Conservation (phyloP, 2,888 invertebrate species). For the Tachina fera region DNA sequence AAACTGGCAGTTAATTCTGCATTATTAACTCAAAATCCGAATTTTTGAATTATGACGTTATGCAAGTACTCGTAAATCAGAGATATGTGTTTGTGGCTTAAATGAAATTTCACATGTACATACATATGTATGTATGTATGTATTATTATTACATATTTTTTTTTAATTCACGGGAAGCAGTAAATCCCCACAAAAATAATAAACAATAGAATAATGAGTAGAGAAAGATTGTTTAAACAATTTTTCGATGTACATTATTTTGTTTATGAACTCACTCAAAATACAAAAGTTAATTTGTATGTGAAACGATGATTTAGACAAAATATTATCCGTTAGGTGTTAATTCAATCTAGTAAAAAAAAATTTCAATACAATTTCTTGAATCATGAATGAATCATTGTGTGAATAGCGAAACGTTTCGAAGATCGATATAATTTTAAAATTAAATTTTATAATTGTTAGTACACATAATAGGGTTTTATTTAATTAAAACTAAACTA, state of each 20-base stretch:
- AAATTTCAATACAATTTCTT: slow-evolving; percentile 25
- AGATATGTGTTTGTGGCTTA: slow-evolving; percentile 9
- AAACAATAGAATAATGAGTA: slow-evolving; percentile 45
- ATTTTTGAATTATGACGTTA: too few relatives aligned
- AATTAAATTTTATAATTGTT: too few relatives aligned
- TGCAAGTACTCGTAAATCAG: too few relatives aligned
- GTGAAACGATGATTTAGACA: slow-evolving; percentile 55
- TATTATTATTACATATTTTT: background rate
- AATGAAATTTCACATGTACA: background rate
- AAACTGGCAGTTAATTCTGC: too few relatives aligned
- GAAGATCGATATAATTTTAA: background rate
- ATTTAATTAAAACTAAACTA: too few relatives aligned
- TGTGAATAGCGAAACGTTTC: background rate
- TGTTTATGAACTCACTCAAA: slow-evolving; percentile 15
- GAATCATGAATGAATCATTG: slow-evolving; percentile 49
- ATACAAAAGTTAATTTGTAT: slow-evolving; percentile 23
- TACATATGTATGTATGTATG: background rate
- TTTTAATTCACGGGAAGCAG: slow-evolving; percentile 28
- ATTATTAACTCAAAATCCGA: too few relatives aligned
- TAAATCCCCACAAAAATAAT: slow-evolving; percentile 56
- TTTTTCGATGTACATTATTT: background rate
- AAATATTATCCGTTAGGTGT: slow-evolving; percentile 59
- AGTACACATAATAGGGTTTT: too few relatives aligned
- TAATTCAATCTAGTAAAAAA: slow-evolving; percentile 54
- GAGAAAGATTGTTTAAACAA: slow-evolving; percentile 50